Evolutionary conservation across 2,888 invertebrate genomes (phyloP).

Genomic region (Caenorhabditis zanzibari): DNA sequence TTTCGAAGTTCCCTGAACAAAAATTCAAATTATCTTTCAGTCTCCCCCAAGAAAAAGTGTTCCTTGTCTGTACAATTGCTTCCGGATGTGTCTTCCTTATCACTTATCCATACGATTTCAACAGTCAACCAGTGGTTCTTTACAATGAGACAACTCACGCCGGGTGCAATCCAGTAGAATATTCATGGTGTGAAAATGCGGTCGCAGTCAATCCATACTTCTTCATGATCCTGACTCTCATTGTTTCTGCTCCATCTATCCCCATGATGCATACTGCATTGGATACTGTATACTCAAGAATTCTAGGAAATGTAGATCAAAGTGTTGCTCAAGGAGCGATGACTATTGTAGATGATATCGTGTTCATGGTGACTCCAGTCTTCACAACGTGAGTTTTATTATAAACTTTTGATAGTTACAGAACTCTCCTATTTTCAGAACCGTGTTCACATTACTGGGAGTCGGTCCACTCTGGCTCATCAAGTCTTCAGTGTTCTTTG

Average conservation of each 20-base stretch:
- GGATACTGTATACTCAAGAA: conserved; percentile 69
- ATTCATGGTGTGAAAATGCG: conserved; percentile 65
- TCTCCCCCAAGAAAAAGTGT: conserved; percentile 59
- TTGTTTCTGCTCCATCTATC: conserved; percentile 53
- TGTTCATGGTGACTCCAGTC: conserved; percentile 68
- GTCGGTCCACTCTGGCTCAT: conserved; percentile 58
- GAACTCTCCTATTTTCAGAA: too few relatives aligned
- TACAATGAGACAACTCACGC: conserved; percentile 66
- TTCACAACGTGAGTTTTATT: conserved; percentile 63
- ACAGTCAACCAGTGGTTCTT: conserved; percentile 44
- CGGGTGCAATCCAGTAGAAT: conserved; percentile 65
- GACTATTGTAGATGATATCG: conserved; percentile 68
- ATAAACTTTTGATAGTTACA: too few relatives aligned
- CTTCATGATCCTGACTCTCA: conserved; percentile 35
- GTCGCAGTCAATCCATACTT: conserved; percentile 56
- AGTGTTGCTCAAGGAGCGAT: conserved; percentile 71
- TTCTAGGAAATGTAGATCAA: conserved; percentile 74
- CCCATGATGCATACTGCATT: conserved; percentile 65
- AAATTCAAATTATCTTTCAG: conserved; percentile 26
- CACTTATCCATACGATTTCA: conserved; percentile 62
- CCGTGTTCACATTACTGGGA: conserved; percentile 53
- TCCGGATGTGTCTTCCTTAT: conserved; percentile 53
- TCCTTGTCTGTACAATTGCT: conserved; percentile 43
- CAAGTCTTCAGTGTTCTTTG: conserved; percentile 53
- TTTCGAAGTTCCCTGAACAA: neutral